A percentile compares a stretch with the other conserved stretches of the same genome.
Evolutionary conservation across 2,113 vertebrate genomes (phyloP).

Genomic region (Stigmatopora nigra): DNA sequence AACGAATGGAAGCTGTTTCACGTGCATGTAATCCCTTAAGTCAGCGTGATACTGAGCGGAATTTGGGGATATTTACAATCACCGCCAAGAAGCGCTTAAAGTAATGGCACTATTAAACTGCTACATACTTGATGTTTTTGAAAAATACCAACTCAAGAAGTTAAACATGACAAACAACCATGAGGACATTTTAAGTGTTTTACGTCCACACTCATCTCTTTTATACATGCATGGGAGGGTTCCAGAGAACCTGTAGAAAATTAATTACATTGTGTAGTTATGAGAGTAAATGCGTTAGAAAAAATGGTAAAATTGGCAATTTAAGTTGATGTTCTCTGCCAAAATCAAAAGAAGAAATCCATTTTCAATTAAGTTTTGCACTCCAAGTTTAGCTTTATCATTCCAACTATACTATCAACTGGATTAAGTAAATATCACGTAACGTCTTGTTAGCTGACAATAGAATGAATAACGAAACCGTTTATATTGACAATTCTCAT

Average conservation of each 20-base stretch:
- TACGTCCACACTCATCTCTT: not conserved
- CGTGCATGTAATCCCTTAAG: not conserved
- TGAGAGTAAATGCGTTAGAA: too few relatives aligned
- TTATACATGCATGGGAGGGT: not conserved
- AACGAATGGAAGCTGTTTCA: constrained; percentile 1
- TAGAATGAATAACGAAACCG: not conserved
- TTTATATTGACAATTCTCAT: not conserved
- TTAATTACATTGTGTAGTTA: too few relatives aligned
- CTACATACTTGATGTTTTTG: constrained; percentile 13
- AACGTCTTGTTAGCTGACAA: not conserved
- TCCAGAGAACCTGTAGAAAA: too few relatives aligned
- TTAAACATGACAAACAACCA: not conserved
- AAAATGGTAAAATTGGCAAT: too few relatives aligned
- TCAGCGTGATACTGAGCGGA: not conserved
- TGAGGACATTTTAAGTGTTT: constrained; percentile 7
- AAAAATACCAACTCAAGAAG: constrained; percentile 27
- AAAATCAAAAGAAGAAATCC: too few relatives aligned
- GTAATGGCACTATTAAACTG: constrained; percentile 15
- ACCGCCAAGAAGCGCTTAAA: constrained; percentile 38
- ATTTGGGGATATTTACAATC: constrained; percentile 31
- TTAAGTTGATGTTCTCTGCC: too few relatives aligned
- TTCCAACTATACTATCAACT: too few relatives aligned
- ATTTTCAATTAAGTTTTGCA: too few relatives aligned
- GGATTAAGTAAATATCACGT: too few relatives aligned
- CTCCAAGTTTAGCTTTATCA: too few relatives aligned